Conservation (phyloP, 2,888 invertebrate species). For the Melangyna quadrimaculata region DNA sequence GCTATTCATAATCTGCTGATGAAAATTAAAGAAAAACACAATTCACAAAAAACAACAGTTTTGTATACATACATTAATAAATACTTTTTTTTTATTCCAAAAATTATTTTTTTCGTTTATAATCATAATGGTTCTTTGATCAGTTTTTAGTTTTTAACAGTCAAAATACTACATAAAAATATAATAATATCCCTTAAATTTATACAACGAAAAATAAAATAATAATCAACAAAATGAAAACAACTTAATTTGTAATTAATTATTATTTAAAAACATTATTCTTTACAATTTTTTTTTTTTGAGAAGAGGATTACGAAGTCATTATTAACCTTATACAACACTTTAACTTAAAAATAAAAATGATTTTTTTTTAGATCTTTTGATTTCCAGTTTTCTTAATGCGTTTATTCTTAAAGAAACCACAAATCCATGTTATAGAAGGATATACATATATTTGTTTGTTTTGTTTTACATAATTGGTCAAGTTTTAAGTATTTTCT, state of each 20-base stretch:
- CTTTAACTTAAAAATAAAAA: constrained; percentile 1
- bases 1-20: too few species aligned
- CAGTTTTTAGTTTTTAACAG: constrained; percentile 57
- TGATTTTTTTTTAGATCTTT: background rate
- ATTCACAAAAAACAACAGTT: background rate
- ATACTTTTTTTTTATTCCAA: constrained; percentile 64
- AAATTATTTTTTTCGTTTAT: constrained; percentile 44
- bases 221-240: constrained; percentile 52
- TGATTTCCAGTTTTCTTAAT: background rate
- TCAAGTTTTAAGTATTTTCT: constrained; percentile 35
- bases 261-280: background rate
- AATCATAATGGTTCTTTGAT: constrained; percentile 48
- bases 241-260: constrained; percentile 35
- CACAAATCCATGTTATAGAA: constrained; percentile 4
- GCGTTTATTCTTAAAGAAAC: background rate
- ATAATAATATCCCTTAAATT: constrained; percentile 54
- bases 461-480: constrained; percentile 46
- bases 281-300: constrained; percentile 16
- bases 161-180: constrained; percentile 70
- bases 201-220: constrained; percentile 26
- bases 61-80: constrained; percentile 62
- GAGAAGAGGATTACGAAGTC: background rate
- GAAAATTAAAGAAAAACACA: background rate
- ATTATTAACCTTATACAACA: background rate
- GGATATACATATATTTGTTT: background rate